Evolutionary conservation across 2,113 vertebrate species (phyloP), one percentile per base, ranked within the genome.

Genomic region (Rhinolophus ferrumequinum): DNA sequence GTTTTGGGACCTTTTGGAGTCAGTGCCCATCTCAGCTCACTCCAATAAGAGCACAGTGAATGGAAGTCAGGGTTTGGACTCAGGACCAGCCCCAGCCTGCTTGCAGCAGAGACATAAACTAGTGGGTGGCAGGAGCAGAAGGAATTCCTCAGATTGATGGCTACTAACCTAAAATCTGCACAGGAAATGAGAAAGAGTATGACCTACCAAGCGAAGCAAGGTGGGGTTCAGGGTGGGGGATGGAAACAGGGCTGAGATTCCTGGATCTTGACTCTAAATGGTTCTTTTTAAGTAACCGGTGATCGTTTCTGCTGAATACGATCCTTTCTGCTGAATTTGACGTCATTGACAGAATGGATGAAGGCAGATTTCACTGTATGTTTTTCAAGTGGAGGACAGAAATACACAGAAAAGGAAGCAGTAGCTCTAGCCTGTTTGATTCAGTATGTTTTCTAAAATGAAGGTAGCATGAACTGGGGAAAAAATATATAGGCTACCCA

Each of bases 51-150:
- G 98, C 98, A 98, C 82, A 90, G 86, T 98, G 97, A 98, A 95
- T 89, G 97, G 97, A 98, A 98, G 97, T 58, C 97, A 97, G 98
- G 97, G 93, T 98, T 98, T 97, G 98, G 98, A 98, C 97, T 87
- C 98, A 96, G 97, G 97, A 97, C 79, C 97, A 97, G 44, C 95
- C 89, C 84, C 97, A 35, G 97, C 98, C 97, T 98, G 97, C 97
- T 97, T 90, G 95, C 97, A 98, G 98, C 98, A 98, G 98, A 98
- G 82, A 98, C 97, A 97, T 98, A 98, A 98, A 98, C 96, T 98
- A 97, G 95, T 98, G 98, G 98, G 98, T 98, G 98, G 96, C 98
- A 88, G 80, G 47, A 97, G 95, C 97, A 98, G 98, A 97, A 98
- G 97, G 93, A 95, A 88, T 95, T 98, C 95, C 89, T 95, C 93